A percentile compares a stretch with the other conserved stretches of the same genome.
Evolutionary conservation across 2,113 vertebrate species (phyloP).

Genomic region (Pedetes capensis): DNA sequence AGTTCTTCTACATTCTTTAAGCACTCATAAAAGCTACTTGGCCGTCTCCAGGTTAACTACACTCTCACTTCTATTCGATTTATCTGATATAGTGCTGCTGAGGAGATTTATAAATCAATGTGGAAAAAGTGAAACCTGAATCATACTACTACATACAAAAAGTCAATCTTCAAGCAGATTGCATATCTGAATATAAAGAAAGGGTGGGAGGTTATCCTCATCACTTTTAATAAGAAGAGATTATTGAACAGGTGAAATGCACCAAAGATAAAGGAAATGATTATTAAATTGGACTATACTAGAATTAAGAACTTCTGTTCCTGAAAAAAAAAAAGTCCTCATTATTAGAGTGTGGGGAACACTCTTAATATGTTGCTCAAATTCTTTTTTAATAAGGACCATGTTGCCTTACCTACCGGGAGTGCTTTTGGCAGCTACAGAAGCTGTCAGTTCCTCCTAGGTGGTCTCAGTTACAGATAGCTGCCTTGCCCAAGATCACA

Average conservation of each 20-base stretch:
- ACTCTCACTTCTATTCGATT: background rate
- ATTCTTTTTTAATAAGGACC: background rate
- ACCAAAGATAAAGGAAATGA: background rate
- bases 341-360: background rate
- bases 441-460: background rate
- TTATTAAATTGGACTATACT: background rate
- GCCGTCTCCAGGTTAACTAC: background rate
- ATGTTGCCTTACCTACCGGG: background rate
- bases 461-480: background rate
- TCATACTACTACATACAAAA: background rate
- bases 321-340: background rate
- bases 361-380: background rate
- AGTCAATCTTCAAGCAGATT: background rate
- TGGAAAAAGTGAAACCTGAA: background rate
- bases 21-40: background rate
- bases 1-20: background rate
- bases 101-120: conserved; percentile 32
- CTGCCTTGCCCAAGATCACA: background rate
- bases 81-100: background rate
- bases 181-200: background rate
- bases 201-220: background rate
- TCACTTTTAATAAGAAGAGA: background rate
- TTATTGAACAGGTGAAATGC: background rate
- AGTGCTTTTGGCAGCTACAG: background rate
- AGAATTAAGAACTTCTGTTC: background rate